Conservation (phyloP, 2,113 vertebrate species). For the Heterochromis multidens region DNA sequence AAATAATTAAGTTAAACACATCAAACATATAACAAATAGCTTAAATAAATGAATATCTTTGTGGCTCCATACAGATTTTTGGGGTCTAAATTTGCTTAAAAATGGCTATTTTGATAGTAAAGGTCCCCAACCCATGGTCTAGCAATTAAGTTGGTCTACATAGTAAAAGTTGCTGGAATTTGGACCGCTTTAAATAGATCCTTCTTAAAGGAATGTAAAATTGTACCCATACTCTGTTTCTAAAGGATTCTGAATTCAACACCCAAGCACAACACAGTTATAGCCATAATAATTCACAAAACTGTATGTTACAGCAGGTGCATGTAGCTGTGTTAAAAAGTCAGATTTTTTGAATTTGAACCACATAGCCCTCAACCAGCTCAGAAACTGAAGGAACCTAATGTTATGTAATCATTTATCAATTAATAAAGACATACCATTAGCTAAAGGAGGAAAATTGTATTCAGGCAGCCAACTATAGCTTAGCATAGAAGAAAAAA, state of each 20-base stretch:
- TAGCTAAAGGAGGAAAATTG: background rate
- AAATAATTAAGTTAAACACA: too few species aligned
- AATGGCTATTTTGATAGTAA: background rate
- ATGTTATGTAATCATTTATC: background rate
- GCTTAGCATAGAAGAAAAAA: background rate
- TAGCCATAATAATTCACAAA: background rate
- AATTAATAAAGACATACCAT: background rate
- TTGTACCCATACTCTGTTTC: background rate
- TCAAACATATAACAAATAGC: too few species aligned
- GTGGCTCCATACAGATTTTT: background rate
- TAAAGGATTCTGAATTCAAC: background rate
- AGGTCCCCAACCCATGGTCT: background rate
- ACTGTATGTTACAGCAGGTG: background rate
- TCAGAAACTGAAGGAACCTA: background rate
- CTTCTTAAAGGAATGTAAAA: background rate
- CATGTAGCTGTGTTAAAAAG: background rate
- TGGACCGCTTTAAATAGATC: background rate
- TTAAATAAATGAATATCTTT: background rate
- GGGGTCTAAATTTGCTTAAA: background rate
- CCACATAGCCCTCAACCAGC: background rate
- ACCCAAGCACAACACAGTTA: background rate
- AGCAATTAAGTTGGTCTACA: background rate
- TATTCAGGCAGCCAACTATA: background rate
- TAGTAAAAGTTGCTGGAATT: background rate
- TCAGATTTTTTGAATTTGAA: background rate